Evolutionary conservation across 2,113 vertebrate species (phyloP), one percentile per base, ranked within the genome.

Genomic region (Athene noctua): DNA sequence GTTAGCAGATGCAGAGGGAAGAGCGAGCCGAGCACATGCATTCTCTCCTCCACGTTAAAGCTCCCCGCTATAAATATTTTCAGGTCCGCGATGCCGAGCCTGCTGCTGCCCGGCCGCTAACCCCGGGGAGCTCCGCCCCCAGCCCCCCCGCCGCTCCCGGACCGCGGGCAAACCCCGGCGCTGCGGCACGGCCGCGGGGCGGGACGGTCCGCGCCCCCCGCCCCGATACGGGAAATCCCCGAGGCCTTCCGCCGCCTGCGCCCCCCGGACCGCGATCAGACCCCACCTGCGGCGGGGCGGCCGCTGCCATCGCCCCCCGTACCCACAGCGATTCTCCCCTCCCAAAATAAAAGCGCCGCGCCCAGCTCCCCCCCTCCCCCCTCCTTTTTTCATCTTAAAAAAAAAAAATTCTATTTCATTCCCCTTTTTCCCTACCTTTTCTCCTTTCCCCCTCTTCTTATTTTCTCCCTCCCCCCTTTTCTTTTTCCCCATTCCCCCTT

Each of bases 21-120:
- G 40, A 51, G 59, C 67, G 18, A 54, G 22, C 10, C 3, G 32
- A 57, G 42, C 7, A 1, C 2, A 7, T 13, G 7, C 1, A 0
- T 5, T 3, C 30, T 10, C 52, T 4, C 26, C 81, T 15, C 30
- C 62, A 14, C 13, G 47, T 3, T 15, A 9, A 3, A 18, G 17
- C 82, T 30, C 75, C 27, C 54, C 22, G 2, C 70, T 47, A 6
- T 2, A 7, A 12, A 10, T 5, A 18, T 2, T 29, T 26, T 1
- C 54, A 4, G 61, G 5, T 7, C 55, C 2, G 84, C 5, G 34
- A 21, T 2, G 44, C 77, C 38, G 22, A 18, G 20, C 8, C 25
- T 3, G 9, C 40, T 6, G 32, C 71, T 5, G 73, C 21, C 59
- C 38, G 18, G 2, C 7, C 2, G 38, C 44, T 15, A 4, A 5